phyloP scores from a whole-genome alignment of 2,113 vertebrate genomes.

The Asarcornis scutulata region DNA sequence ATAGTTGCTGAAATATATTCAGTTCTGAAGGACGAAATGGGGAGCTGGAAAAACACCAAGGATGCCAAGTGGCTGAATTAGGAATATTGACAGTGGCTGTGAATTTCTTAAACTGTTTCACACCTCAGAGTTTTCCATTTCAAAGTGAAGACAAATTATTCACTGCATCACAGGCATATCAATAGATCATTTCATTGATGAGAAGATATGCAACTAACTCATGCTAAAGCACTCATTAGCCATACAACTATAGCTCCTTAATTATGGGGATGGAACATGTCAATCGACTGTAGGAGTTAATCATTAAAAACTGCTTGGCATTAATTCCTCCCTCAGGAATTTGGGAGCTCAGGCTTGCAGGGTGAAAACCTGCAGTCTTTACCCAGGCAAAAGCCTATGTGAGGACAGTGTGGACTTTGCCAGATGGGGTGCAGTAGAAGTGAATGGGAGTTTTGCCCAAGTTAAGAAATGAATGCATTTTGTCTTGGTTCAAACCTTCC shows the following conservation, averaged over 20 bases:
- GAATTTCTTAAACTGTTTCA: conserved; percentile 11
- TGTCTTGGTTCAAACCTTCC: not conserved
- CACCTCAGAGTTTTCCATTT: not conserved
- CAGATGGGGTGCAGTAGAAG: not conserved
- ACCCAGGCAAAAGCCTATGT: not conserved
- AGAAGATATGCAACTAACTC: conserved; percentile 38
- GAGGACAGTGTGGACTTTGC: not conserved
- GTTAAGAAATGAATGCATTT: not conserved
- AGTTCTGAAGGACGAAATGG: not conserved
- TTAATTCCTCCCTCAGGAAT: not conserved
- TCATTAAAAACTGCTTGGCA: conserved; percentile 24
- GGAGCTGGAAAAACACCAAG: not conserved
- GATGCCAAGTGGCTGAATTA: not conserved
- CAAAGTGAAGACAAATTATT: not conserved
- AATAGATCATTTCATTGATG: conserved; percentile 30
- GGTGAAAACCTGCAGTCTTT: not conserved
- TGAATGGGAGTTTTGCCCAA: not conserved
- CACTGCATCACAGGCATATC: not conserved
- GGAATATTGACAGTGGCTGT: not conserved
- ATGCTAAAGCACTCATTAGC: conserved; percentile 36
- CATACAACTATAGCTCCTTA: conserved; percentile 37
- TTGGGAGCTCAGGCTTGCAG: not conserved
- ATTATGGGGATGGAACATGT: not conserved
- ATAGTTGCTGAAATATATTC: not conserved
- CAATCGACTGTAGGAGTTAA: not conserved